These are phyloP conservation scores for Gari tellinella DNA, from an alignment of 2,888 invertebrate species.

Conservation along the genomic window DNA sequence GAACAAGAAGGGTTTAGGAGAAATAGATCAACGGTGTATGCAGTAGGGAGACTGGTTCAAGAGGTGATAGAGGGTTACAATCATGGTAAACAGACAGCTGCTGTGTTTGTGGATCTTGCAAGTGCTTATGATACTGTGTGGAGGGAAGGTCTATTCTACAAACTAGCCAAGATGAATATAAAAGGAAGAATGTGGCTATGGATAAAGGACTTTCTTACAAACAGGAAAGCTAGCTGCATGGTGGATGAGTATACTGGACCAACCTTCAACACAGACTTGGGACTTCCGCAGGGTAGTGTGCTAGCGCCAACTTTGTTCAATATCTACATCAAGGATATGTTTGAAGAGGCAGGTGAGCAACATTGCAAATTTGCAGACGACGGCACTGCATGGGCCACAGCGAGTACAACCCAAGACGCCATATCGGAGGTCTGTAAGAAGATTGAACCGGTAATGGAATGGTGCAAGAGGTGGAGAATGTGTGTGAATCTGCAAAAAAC, in stretches of 20 bases:
- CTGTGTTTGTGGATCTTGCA: too few species aligned
- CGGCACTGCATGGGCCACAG: constrained; percentile 12
- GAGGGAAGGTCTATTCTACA: constrained; percentile 5
- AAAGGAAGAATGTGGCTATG: background rate
- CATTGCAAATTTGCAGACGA: constrained; percentile 20
- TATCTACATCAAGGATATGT: constrained; percentile 21
- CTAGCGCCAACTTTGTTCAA: constrained; percentile 2
- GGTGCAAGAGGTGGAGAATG: background rate
- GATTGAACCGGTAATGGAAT: background rate
- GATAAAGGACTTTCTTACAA: background rate
- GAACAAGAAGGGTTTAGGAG: constrained; percentile 26
- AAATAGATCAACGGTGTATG: constrained; percentile 12
- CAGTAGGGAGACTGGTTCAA: constrained; percentile 15
- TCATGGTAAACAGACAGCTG: too few species aligned
- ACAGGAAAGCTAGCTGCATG: constrained; percentile 1
- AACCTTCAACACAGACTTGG: background rate
- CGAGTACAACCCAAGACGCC: background rate
- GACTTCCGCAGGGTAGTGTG: constrained; percentile 9
- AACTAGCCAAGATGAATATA: background rate
- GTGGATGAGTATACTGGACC: constrained; percentile 7
- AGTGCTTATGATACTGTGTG: constrained; percentile 1
- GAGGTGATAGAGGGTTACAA: too few species aligned
- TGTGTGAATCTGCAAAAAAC: background rate
- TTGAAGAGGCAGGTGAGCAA: background rate
- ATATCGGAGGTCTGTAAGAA: constrained; percentile 2